Evolutionary conservation across 2,797 vertebrate species (phyloP), one percentile per base, ranked within the genome.

Genomic region (Ptychadena robeensis): DNA sequence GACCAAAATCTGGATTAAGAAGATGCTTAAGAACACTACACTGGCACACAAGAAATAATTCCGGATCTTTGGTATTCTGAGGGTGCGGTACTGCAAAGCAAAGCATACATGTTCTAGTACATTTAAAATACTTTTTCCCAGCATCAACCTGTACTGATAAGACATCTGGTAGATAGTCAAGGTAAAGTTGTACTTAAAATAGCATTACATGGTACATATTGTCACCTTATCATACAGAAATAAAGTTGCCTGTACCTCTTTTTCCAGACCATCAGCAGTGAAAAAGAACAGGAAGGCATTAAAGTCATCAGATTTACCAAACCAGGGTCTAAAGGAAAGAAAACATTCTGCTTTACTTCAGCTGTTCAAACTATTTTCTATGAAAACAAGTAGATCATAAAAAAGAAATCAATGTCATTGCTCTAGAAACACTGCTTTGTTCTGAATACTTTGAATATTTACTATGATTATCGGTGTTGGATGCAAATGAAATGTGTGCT

Each of bases 21-120:
- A 96, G 90, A 99, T 96, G 86, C 96, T 97, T 85, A 97, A 9
- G 88, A 99, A 97, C 87, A 98, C 93, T 61, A 97, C 89, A 79
- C 93, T 85, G 81, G 96, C 96, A 65, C 97, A 98, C 6, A 82
- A 92, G 0, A 98, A 95, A 86, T 98, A 97, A 85, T 95, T 92
- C 86, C 95, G 96, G 90, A 96, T 95, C 88, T 93, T 93, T 0
- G 94, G 95, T 82, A 98, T 91, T 85, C 97, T 94, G 73, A 96
- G 94, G 35, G 94, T 94, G 86, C 97, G 96, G 88, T 98, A 99
- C 98, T 99, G 84, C 31, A 90, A 90, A 66, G 59, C 9, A 88
- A 61, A 83, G 6, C 11, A 80, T 11, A 22, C 3, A 27, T 28
- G 8, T 38, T 7, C 0, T 35, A 27, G 14, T 11, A 61, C 25